Evolutionary conservation across 2,888 invertebrate species (phyloP), one percentile per base, ranked within the genome.

Genomic region (Drosophila barbarae): DNA sequence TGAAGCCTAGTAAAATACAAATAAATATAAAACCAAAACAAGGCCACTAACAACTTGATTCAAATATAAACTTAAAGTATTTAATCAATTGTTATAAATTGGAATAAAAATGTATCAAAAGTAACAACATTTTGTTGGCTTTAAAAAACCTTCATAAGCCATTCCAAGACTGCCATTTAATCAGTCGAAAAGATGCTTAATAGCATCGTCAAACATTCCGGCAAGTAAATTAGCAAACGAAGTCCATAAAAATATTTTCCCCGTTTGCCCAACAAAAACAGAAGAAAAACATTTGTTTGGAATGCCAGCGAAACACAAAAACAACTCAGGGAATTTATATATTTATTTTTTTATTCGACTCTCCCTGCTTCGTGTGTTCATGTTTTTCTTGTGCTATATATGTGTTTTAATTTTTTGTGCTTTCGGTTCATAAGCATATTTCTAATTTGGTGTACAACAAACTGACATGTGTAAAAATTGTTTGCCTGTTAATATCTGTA

Each of bases 381-480:
- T 53, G 49, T 65, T 51, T 56, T 42, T 55, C 41, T 46, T 66
- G 41, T 32, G 56, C 35, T 57, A 26, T 46, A 26, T 46, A 21
- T 39, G 21, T 58, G n/a, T 61, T 52, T 28, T 28, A 30, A 32
- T 59, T 57, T n/a, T 38, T 26, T 46, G 44, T 46, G 44, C 18
- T 21, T 47, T 47, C 21, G 30, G 61, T 51, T 63, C 38, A 61
- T 73, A 67, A 66, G 55, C 77, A 76, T 74, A 76, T 70, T 77
- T 79, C 68, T 54, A 70, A 76, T 68, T 67, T 66, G 66, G 50
- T 59, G 69, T 53, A 53, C 46, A 58, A 58, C 42, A 56, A 58
- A 49, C 63, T 42, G 59, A 57, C 57, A 56, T 66, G 60, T 66
- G 65, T 54, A 67, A 60, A 77, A 79, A 82, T 77, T 75, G 79